These are phyloP conservation scores for Pyxicephalus adspersus DNA, from an alignment of 2,113 vertebrate species.

Conservation along the genomic window DNA sequence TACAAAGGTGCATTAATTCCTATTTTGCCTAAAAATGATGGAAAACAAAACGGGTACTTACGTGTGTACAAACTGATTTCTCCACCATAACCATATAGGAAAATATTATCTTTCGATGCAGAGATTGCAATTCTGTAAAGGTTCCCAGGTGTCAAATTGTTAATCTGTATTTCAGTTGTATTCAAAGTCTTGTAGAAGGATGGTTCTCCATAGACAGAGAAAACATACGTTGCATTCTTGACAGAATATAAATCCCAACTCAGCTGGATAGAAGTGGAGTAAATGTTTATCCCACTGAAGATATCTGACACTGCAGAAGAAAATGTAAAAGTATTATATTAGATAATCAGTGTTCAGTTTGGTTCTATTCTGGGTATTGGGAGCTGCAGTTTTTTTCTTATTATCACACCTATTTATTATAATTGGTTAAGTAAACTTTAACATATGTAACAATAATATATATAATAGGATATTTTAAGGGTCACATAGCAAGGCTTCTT, in stretches of 20 bases:
- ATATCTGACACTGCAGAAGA: background rate
- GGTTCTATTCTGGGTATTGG: no score
- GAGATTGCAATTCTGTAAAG: background rate
- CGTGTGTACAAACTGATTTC: constrained; percentile 2
- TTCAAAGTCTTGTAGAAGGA: background rate
- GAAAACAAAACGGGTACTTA: background rate
- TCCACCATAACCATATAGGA: constrained; percentile 7
- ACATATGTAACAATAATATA: no score
- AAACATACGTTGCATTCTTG: background rate
- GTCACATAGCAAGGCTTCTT: no score
- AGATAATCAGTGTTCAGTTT: no score
- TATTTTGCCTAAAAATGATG: no score
- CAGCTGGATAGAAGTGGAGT: background rate
- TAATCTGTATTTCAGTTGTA: background rate
- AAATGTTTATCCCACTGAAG: background rate
- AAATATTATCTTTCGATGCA: background rate
- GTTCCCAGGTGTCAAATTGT: background rate
- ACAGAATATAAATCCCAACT: background rate
- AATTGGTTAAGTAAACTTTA: no score
- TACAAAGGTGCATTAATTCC: no score
- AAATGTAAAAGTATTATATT: no score
- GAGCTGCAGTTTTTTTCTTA: no score
- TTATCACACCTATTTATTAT: no score
- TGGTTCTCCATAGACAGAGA: background rate
- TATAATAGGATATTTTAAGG: no score